These are phyloP conservation scores for Brenthis daphne DNA, from an alignment of 2,888 invertebrate species.

Conservation along the genomic window DNA sequence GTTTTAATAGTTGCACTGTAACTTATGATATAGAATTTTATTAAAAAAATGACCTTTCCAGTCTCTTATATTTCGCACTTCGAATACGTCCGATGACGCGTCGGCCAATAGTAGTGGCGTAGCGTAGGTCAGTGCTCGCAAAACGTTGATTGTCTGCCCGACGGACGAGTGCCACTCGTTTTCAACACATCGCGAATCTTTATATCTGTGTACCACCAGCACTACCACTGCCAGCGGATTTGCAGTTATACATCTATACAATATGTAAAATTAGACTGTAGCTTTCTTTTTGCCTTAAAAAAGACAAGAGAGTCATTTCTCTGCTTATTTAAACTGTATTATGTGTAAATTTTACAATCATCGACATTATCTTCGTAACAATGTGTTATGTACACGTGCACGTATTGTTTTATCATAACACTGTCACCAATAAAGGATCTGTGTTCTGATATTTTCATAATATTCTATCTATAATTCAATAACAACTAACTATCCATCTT, in stretches of 20 bases:
- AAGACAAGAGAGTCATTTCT: no score
- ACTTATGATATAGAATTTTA: neutral
- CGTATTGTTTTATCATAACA: neutral
- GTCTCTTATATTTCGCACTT: conserved; percentile 36
- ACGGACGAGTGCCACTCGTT: conserved; percentile 36
- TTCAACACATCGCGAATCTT: conserved; percentile 37
- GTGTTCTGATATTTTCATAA: no score
- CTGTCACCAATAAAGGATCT: no score
- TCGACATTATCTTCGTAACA: no score
- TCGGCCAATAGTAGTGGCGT: conserved; percentile 55
- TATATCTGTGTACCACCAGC: conserved; percentile 30
- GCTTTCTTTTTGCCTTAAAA: no score
- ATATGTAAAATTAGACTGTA: neutral
- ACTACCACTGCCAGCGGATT: conserved; percentile 4
- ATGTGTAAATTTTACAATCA: no score
- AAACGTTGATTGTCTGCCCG: conserved; percentile 53
- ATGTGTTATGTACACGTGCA: neutral
- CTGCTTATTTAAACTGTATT: no score
- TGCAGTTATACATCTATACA: neutral
- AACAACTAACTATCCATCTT: no score
- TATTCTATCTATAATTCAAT: no score
- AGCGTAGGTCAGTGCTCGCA: conserved; percentile 75
- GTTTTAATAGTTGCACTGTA: neutral
- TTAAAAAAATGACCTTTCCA: conserved; percentile 42
- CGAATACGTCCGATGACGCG: conserved; percentile 57